Conservation (phyloP, 1,140 invertebrate species). For the Cyclina sinensis region DNA sequence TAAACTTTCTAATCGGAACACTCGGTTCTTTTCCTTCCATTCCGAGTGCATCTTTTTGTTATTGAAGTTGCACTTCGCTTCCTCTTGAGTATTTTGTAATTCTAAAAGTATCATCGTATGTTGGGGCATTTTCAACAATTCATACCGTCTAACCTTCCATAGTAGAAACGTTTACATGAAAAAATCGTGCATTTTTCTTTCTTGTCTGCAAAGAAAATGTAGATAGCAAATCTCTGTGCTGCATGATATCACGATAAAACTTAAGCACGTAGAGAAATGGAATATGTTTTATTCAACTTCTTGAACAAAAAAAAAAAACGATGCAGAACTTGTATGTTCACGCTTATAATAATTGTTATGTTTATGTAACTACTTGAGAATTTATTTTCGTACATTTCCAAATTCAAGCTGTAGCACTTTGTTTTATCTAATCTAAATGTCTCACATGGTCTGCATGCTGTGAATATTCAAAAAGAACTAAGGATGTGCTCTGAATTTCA, state of each 20-base stretch:
- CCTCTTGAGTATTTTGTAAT: not conserved
- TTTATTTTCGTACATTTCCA: too few species aligned
- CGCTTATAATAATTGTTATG: too few species aligned
- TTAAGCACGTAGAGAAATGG: not conserved
- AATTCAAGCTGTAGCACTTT: too few species aligned
- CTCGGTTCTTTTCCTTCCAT: not conserved
- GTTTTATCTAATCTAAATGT: too few species aligned
- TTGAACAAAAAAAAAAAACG: too few species aligned
- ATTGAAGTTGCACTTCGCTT: not conserved
- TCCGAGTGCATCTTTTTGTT: not conserved
- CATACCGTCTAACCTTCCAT: not conserved
- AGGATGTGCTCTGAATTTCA: too few species aligned
- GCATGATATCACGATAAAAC: not conserved
- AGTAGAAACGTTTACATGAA: not conserved
- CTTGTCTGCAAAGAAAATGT: not conserved
- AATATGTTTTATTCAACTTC: too few species aligned
- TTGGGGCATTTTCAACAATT: not conserved
- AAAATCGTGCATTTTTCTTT: not conserved
- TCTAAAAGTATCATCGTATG: not conserved
- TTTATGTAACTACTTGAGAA: too few species aligned
- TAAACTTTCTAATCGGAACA: conserved; percentile 22
- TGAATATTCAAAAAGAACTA: too few species aligned
- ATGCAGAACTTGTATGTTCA: too few species aligned
- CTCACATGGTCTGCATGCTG: too few species aligned
- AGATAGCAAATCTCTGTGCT: not conserved